Evolutionary conservation across 2,797 vertebrate species (phyloP).

Genomic region (Ptychadena robeensis): DNA sequence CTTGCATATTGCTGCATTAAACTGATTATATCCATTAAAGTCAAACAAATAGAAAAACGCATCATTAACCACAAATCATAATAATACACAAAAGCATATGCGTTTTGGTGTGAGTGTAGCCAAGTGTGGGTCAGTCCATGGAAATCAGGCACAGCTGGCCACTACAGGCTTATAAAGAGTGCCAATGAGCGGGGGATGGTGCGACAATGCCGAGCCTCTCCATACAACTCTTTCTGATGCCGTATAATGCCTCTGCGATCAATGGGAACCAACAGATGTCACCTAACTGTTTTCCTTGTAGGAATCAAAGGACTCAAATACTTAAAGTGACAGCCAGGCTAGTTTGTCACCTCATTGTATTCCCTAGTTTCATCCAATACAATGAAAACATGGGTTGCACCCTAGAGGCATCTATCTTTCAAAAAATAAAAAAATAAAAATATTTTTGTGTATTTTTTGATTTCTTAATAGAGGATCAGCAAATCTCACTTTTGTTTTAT

Average conservation of each 20-base stretch:
- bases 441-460: too few species aligned
- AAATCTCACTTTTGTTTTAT: too few species aligned
- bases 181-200: not conserved
- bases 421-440: too few species aligned
- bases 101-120: not conserved
- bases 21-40: too few species aligned
- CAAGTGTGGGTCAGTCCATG: not conserved
- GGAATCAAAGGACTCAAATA: not conserved
- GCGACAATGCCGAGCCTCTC: not conserved
- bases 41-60: too few species aligned
- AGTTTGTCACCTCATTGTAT: not conserved
- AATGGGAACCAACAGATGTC: slow-evolving; percentile 34
- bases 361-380: not conserved
- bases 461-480: too few species aligned
- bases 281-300: slow-evolving; percentile 7
- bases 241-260: not conserved
- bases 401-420: too few species aligned
- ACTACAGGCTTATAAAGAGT: not conserved
- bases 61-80: too few species aligned
- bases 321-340: slow-evolving; percentile 26
- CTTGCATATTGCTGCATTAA: too few species aligned
- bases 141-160: not conserved
- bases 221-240: not conserved
- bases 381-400: not conserved
- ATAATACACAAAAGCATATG: not conserved